Evolutionary conservation across 2,888 invertebrate species (phyloP).

Genomic region (Andrena fulva): DNA sequence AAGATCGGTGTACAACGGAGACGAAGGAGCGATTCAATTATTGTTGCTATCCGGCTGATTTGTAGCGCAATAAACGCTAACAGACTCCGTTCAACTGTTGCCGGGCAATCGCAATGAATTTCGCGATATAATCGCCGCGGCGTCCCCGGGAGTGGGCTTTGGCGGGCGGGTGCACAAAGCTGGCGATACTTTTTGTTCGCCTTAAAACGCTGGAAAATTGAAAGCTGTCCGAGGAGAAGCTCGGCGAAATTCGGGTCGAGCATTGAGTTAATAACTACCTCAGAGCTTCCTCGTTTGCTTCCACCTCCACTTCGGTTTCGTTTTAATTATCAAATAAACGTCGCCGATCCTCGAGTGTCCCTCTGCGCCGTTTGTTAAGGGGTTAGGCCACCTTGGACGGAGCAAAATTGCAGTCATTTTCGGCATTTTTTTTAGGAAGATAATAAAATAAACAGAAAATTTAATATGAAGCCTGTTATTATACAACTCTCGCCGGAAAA

Average conservation of each 20-base stretch:
- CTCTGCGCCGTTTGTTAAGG: too few relatives aligned
- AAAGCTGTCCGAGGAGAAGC: conserved; percentile 10
- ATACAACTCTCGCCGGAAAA: too few relatives aligned
- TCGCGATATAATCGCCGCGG: conserved; percentile 18
- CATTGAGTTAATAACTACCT: conserved; percentile 35
- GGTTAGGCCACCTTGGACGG: too few relatives aligned
- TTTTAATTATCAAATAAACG: too few relatives aligned
- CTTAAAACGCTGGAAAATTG: conserved; percentile 34
- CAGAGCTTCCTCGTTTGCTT: neutral
- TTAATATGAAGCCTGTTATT: too few relatives aligned
- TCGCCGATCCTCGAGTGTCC: too few relatives aligned
- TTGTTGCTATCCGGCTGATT: conserved; percentile 25
- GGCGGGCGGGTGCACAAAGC: conserved; percentile 12
- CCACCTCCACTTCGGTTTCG: too few relatives aligned
- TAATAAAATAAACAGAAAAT: too few relatives aligned
- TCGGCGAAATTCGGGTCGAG: neutral
- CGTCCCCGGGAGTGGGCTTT: neutral
- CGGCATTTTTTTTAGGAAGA: too few relatives aligned
- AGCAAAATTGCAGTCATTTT: too few relatives aligned
- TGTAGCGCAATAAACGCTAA: conserved; percentile 34
- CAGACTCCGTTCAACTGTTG: conserved; percentile 34
- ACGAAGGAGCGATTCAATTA: conserved; percentile 27
- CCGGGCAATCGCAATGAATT: conserved; percentile 48
- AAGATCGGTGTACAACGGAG: conserved; percentile 2
- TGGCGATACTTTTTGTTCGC: conserved; percentile 13